Percentiles rank a stretch among this genome's conserved stretches.
These are phyloP conservation scores for Drosophila paucipuncta DNA, from an alignment of 2,888 invertebrate genomes.

Conservation along the genomic window DNA sequence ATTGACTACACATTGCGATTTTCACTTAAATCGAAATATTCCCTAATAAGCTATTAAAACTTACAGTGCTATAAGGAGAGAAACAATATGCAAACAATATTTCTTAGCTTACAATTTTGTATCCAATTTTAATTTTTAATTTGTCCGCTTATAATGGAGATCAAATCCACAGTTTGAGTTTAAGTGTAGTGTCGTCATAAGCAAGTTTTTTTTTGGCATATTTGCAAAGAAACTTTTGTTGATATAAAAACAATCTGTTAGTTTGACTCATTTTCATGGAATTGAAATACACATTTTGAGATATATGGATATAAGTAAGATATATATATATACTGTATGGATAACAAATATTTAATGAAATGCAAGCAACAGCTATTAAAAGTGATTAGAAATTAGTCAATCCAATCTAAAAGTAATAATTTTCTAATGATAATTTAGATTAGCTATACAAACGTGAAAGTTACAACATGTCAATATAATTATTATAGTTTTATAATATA, in stretches of 20 bases:
- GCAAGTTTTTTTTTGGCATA: neutral
- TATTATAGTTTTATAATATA: neutral
- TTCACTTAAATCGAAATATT: neutral
- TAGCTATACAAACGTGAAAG: neutral
- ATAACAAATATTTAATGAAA: neutral
- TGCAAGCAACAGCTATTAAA: neutral
- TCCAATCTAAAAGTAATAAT: neutral
- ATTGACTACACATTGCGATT: neutral
- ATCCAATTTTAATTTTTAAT: neutral
- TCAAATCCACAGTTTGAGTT: neutral
- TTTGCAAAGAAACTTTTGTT: neutral
- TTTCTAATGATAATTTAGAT: neutral
- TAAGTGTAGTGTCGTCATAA: neutral
- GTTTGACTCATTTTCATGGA: neutral
- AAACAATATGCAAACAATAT: neutral
- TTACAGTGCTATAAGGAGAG: neutral
- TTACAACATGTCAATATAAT: neutral
- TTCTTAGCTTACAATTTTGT: neutral
- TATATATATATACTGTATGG: neutral
- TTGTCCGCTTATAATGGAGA: neutral
- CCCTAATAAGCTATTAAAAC: neutral
- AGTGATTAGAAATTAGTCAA: neutral
- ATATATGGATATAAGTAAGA: rapidly evolving
- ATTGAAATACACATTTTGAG: neutral
- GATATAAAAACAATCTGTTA: neutral